Percentiles rank a stretch among this genome's conserved stretches.
Conservation (phyloP, 2,797 vertebrate species). For the Triplophysa yarkandensis region DNA sequence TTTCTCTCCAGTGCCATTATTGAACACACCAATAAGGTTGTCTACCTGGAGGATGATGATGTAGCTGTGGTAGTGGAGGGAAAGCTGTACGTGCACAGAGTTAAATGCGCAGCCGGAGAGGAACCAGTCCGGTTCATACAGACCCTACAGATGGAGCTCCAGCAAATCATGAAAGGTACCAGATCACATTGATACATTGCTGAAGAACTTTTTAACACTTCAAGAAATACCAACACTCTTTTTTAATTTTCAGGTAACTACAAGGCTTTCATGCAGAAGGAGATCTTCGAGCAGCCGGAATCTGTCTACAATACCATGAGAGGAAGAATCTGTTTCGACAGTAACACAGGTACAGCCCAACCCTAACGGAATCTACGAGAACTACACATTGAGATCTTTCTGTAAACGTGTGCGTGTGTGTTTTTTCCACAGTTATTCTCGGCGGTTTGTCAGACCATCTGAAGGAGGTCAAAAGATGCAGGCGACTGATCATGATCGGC, state of each 20-base stretch:
- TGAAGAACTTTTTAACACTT: too few species aligned
- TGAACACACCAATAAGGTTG: conserved; percentile 94
- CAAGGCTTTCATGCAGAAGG: conserved; percentile 97
- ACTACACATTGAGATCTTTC: conserved; percentile 11
- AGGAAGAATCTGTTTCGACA: conserved; percentile 90
- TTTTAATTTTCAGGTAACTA: conserved; percentile 81
- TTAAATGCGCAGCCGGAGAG: conserved; percentile 84
- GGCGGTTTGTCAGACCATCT: conserved; percentile 93
- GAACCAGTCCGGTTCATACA: conserved; percentile 89
- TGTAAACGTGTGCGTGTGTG: conserved; percentile 9
- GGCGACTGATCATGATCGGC: conserved; percentile 90
- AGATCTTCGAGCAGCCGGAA: conserved; percentile 97
- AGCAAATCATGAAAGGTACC: conserved; percentile 97
- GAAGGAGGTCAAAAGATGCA: conserved; percentile 93
- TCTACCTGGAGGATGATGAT: conserved; percentile 94
- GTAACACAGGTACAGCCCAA: conserved; percentile 79
- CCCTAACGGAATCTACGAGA: conserved; percentile 8
- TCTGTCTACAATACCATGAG: conserved; percentile 98
- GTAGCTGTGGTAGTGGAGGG: conserved; percentile 85
- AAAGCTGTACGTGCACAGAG: conserved; percentile 89
- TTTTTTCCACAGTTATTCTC: conserved; percentile 78
- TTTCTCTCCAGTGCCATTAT: conserved; percentile 84
- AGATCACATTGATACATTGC: too few species aligned
- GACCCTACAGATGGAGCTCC: conserved; percentile 94
- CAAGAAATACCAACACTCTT: not conserved